Evolutionary conservation across 2,888 invertebrate species (phyloP), one percentile per base, ranked within the genome.

Genomic region (Lepas anatifera): DNA sequence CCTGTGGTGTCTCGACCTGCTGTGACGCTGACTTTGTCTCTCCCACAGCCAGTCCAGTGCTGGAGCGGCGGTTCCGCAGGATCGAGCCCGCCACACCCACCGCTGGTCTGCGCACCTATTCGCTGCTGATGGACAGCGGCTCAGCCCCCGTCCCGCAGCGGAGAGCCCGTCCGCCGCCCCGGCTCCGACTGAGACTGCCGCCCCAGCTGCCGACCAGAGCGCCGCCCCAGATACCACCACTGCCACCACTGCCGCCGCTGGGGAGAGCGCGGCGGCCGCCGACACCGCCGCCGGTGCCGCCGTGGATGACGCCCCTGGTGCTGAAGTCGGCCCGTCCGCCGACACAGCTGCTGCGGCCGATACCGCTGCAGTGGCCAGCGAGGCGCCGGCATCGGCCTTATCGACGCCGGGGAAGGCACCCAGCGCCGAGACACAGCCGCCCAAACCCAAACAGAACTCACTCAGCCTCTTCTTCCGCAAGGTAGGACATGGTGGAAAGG

Each of bases 401-500:
- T 7, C 37, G 63, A 22, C 63, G 32, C 58, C 2, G 29, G 32
- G 13, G 32, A 4, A 11, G 32, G 32, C 35, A 18, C 11, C 25
- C 18, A 58, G 16, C 22, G 50, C 27, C n/a, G 39, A 58, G 10
- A 22, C 35, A 10, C 48, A 35, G 37, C 37, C 22, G 3, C n/a
- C 6, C 13, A 68, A 46, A 29, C 29, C 18, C 10, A 69, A 69
- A 76, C 84, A 85, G 11, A 87, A 87, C 27, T 87, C 88, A 43
- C 79, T 88, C 11, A 85, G 85, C 1, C 84, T 97, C 13, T 95
- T 96, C 81, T 88, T 93, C 78, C 86, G 95, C 81, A 95, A 95
- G 85, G 92, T 91, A 81, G 76, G 32, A 37, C 11, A 2, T 22
- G 22, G 25, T 1, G n/a, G 41, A 16, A 67, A 16, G 39, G 22